phyloP scores from a whole-genome alignment of 2,888 invertebrate species.

The Philaethria dido region DNA sequence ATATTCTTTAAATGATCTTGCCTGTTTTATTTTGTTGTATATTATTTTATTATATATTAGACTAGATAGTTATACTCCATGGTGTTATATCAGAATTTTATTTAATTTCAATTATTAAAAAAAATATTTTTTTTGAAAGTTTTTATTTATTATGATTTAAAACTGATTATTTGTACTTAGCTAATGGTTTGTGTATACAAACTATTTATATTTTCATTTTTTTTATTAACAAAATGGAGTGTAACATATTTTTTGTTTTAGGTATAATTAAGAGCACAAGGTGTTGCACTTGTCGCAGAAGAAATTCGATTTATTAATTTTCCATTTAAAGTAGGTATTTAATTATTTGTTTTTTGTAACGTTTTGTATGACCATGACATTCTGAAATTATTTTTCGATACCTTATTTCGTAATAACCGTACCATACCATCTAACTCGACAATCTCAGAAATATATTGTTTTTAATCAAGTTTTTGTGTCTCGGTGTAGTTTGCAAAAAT shows the following conservation, averaged over 20 bases:
- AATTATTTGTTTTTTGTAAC: neutral
- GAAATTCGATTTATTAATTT: conserved; percentile 5
- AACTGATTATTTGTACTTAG: neutral
- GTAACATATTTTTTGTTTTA: conserved; percentile 1
- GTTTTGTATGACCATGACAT: neutral
- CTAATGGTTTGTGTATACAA: neutral
- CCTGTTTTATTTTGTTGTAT: conserved; percentile 45
- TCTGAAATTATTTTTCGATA: neutral
- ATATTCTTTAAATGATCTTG: conserved; percentile 79
- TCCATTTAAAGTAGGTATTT: neutral
- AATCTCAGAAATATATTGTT: no score
- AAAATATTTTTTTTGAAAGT: neutral
- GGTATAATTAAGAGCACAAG: conserved; percentile 1
- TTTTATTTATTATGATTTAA: neutral
- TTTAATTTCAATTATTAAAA: neutral
- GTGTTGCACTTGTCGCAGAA: conserved; percentile 1
- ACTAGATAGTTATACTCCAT: conserved; percentile 32
- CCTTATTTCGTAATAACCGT: no score
- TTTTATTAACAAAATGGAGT: conserved; percentile 4
- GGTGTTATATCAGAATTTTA: neutral
- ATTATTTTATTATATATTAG: conserved; percentile 31
- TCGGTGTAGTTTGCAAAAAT: no score
- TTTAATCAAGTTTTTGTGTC: no score
- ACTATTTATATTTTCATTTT: neutral
- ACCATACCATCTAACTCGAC: no score